phyloP scores from a whole-genome alignment of 2,797 vertebrate species.

The Dendrocincla fuliginosa region DNA sequence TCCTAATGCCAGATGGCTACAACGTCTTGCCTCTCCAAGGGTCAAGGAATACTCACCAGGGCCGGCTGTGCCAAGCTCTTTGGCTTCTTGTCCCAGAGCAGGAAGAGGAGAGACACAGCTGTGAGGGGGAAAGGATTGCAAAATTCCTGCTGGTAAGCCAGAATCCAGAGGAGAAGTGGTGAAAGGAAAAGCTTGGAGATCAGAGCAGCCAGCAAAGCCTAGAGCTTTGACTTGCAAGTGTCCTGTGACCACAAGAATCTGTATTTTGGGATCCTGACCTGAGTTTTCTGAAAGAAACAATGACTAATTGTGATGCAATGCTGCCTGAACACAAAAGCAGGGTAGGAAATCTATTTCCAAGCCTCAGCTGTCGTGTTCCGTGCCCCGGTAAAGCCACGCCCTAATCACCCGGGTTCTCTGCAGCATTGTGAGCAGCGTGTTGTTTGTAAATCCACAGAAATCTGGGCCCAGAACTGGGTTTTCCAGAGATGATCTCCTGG shows the following conservation, averaged over 20 bases:
- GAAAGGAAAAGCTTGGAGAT: not conserved
- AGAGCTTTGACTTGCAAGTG: not conserved
- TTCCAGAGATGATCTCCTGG: not conserved
- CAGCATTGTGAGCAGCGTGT: not conserved
- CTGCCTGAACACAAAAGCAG: not conserved
- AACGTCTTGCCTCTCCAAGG: not conserved
- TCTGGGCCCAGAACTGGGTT: not conserved
- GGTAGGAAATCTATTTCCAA: not conserved
- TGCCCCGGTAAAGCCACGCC: not conserved
- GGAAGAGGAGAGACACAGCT: not conserved
- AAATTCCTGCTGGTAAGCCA: not conserved
- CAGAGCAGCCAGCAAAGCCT: not conserved
- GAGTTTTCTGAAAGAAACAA: not conserved
- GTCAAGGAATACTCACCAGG: accelerated
- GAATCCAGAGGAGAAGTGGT: not conserved
- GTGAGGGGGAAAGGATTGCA: not conserved
- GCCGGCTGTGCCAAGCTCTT: not conserved
- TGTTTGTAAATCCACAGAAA: not conserved
- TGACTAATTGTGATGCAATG: not conserved
- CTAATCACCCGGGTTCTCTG: not conserved
- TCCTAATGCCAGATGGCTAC: not conserved
- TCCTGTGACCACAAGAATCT: not conserved
- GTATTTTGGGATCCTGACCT: not conserved
- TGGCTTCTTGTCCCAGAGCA: not conserved
- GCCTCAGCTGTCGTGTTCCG: not conserved